Percentiles rank a stretch among this genome's conserved stretches.
Conservation (phyloP, 1,140 invertebrate species). For the Asobara japonica region DNA sequence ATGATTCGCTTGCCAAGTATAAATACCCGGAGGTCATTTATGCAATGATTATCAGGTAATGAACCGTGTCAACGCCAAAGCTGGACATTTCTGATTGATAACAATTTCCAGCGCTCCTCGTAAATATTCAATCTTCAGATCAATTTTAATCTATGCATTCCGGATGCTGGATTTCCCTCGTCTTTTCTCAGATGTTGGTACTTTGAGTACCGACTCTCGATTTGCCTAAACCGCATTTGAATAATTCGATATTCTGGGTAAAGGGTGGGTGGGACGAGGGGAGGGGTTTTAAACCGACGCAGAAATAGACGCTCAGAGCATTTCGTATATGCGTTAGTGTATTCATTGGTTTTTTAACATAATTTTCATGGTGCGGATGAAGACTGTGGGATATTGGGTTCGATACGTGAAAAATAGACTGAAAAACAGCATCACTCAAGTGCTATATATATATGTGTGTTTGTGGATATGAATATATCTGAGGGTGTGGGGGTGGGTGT, state of each 20-base stretch:
- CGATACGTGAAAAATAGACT: no score
- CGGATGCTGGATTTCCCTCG: neutral
- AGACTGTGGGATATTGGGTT: neutral
- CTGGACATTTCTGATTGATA: neutral
- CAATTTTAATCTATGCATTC: neutral
- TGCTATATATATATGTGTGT: no score
- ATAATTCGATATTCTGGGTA: slow-evolving; percentile 24
- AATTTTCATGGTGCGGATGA: neutral
- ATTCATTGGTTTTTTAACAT: neutral
- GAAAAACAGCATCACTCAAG: no score
- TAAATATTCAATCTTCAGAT: neutral
- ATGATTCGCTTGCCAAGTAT: neutral
- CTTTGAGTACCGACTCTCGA: neutral
- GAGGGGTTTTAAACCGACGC: neutral
- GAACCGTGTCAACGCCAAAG: neutral
- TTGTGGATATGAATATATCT: no score
- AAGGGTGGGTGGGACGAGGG: neutral
- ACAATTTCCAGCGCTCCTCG: neutral
- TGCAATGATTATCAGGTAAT: neutral
- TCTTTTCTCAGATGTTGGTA: neutral
- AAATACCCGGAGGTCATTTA: neutral
- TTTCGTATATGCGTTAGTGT: neutral
- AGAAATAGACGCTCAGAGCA: neutral
- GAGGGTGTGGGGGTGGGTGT: no score
- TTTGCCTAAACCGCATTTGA: slow-evolving; percentile 28